Percentiles rank a stretch among this genome's conserved stretches.
These are phyloP conservation scores for Dolichallabes microphthalmus DNA, from an alignment of 2,113 vertebrate genomes.

Conservation along the genomic window DNA sequence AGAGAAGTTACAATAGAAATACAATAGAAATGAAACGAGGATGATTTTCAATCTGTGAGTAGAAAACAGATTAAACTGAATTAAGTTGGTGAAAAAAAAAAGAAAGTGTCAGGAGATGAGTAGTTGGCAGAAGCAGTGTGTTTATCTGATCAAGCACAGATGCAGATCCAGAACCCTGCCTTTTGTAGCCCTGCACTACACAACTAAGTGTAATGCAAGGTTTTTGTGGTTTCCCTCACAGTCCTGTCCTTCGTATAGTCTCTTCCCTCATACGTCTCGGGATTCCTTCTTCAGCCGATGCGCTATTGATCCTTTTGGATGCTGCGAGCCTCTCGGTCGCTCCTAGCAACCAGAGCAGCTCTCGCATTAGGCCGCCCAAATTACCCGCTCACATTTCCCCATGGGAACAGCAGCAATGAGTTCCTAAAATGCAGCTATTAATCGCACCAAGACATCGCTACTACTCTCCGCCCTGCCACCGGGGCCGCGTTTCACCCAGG, in stretches of 20 bases:
- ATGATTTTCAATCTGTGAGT: background rate
- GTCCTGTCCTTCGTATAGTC: background rate
- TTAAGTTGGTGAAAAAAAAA: background rate
- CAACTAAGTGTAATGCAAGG: background rate
- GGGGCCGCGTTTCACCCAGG: background rate
- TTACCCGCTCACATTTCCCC: slow-evolving; percentile 43
- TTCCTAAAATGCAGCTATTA: slow-evolving; percentile 39
- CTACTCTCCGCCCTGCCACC: background rate
- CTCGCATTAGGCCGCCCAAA: slow-evolving; percentile 52
- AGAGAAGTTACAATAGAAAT: background rate
- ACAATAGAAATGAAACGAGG: background rate
- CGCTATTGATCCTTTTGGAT: slow-evolving; percentile 66
- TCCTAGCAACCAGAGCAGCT: slow-evolving; percentile 71
- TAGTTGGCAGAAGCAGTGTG: background rate
- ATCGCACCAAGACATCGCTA: slow-evolving; percentile 30
- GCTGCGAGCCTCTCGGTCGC: slow-evolving; percentile 62
- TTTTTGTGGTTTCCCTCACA: background rate
- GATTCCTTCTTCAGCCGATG: slow-evolving; percentile 51
- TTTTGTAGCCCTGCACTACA: background rate
- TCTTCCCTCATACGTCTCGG: slow-evolving; percentile 2
- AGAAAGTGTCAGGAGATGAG: background rate
- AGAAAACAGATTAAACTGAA: background rate
- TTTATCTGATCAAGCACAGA: background rate
- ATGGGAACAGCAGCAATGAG: slow-evolving; percentile 48
- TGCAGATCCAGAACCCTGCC: background rate